Conservation (phyloP, 2,113 vertebrate genomes). For the Corvus hawaiiensis region DNA sequence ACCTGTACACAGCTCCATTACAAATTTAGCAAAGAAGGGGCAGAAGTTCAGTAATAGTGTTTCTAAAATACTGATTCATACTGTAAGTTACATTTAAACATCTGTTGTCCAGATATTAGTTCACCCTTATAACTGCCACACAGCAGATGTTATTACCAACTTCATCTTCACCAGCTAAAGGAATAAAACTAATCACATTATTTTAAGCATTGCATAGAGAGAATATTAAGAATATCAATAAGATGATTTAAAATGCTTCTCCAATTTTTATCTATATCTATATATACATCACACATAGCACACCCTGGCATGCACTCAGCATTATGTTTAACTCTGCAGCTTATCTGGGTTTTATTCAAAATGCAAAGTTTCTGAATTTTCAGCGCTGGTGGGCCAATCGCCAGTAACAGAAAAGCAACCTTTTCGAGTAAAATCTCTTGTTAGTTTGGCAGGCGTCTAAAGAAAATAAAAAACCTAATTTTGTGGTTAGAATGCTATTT, state of each 20-base stretch:
- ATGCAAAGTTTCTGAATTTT: not conserved
- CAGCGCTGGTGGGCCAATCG: fast-evolving
- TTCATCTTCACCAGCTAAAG: not conserved
- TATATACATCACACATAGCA: not conserved
- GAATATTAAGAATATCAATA: not conserved
- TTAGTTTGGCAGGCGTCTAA: not conserved
- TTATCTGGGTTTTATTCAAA: not conserved
- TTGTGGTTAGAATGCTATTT: not conserved
- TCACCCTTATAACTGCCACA: not conserved
- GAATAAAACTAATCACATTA: not conserved
- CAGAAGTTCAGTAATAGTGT: not conserved
- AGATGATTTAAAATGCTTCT: not conserved
- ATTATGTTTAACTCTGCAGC: not conserved
- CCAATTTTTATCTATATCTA: no score
- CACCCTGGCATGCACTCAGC: not conserved
- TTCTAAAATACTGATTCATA: not conserved
- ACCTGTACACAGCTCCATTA: not conserved
- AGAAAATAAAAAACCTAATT: not conserved
- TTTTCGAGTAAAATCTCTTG: not conserved
- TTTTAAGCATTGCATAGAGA: not conserved
- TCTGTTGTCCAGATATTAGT: not conserved
- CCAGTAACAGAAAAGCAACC: not conserved
- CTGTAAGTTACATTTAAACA: not conserved
- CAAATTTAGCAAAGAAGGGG: not conserved
- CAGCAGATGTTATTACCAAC: not conserved